These are phyloP conservation scores for Poecilobothrus nobilitatus DNA, from an alignment of 2,888 invertebrate genomes.

Conservation along the genomic window DNA sequence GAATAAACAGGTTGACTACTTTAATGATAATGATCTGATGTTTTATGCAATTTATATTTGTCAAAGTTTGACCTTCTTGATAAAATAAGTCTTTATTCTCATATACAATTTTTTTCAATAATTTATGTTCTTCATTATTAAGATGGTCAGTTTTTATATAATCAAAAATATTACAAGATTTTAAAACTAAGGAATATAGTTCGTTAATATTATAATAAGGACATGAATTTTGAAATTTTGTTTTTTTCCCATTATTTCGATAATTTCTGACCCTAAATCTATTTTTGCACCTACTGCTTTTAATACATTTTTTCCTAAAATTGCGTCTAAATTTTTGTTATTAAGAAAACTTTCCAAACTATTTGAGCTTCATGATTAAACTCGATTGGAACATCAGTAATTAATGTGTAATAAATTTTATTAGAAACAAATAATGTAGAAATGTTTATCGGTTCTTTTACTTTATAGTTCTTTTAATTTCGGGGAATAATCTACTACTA, in stretches of 20 bases:
- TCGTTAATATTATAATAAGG: slow-evolving; percentile 8
- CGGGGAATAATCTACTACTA: neutral
- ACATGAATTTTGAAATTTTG: neutral
- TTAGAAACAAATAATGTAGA: neutral
- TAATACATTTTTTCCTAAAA: slow-evolving; percentile 12
- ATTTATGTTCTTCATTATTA: neutral
- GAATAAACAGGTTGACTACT: neutral
- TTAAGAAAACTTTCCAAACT: neutral
- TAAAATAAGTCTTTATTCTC: no score
- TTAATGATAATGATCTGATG: neutral
- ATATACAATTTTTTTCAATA: slow-evolving; percentile 3
- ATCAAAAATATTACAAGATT: neutral
- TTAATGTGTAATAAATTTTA: neutral
- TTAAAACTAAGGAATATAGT: neutral
- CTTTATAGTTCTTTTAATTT: slow-evolving; percentile 8
- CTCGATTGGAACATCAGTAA: slow-evolving; percentile 8
- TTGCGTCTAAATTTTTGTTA: slow-evolving; percentile 12
- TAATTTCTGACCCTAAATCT: slow-evolving; percentile 9
- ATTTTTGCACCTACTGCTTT: slow-evolving; percentile 10
- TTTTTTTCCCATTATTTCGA: slow-evolving; percentile 13
- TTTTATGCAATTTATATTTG: neutral
- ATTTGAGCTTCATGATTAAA: slow-evolving; percentile 9
- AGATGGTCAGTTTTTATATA: slow-evolving; percentile 38
- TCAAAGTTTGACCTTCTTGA: no score
- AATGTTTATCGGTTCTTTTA: slow-evolving; percentile 8